These are phyloP conservation scores for Siderastrea siderea DNA, from an alignment of 92 coral and sea anemone species.

Conservation along the genomic window DNA sequence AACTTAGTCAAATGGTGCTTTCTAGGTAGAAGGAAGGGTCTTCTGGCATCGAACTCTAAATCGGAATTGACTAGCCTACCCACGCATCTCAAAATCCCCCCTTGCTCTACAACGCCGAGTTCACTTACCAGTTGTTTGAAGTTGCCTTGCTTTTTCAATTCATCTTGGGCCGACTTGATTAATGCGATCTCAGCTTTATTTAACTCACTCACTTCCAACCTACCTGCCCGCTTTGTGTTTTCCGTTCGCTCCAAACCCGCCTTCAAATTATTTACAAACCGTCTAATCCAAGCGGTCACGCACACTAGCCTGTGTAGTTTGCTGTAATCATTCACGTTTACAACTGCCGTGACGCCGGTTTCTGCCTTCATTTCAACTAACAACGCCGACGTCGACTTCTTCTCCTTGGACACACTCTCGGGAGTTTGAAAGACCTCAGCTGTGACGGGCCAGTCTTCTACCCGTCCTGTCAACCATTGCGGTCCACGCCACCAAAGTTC, in stretches of 20 bases:
- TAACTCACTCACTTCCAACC: no score
- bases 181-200: no score
- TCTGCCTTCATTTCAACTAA: neutral
- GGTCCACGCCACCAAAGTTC: conserved; percentile 52
- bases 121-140: conserved; percentile 33
- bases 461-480: neutral
- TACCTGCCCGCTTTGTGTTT: no score
- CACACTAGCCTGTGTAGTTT: neutral
- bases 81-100: neutral
- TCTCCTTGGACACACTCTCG: conserved; percentile 1
- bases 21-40: no score
- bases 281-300: conserved; percentile 19
- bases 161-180: no score
- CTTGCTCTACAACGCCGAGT: neutral
- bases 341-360: neutral
- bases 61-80: conserved; percentile 12
- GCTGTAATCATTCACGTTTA: conserved; percentile 17
- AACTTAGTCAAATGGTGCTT: no score
- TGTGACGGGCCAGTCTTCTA: conserved; percentile 33
- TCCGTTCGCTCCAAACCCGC: no score
- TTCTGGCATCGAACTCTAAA: no score
- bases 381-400: conserved; percentile 10
- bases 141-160: conserved; percentile 3
- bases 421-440: conserved; percentile 10
- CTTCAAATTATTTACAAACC: neutral